Evolutionary conservation across 2,113 vertebrate genomes (phyloP), one percentile per base, ranked within the genome.

Genomic region (Eublepharis macularius): DNA sequence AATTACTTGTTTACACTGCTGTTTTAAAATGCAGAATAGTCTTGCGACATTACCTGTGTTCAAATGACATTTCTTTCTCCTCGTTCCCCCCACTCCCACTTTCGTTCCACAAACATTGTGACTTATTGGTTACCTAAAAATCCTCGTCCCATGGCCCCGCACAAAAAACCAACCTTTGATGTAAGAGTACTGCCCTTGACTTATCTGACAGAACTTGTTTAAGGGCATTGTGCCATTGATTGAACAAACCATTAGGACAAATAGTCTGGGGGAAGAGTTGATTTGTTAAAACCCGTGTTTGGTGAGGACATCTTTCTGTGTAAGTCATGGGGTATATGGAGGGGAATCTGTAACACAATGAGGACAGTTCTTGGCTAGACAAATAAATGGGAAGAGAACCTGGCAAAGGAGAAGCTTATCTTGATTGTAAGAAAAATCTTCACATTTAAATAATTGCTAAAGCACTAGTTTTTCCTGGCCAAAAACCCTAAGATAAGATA

Each of bases 201-300:
- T 92, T 1, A 0, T 34, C 77, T n/a, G 39, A 81, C 0, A 1
- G 84, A 76, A n/a, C 39, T 88, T 90, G 93, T 90, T 83, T n/a
- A 89, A 92, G 88, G 92, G 63, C 10, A 75, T 89, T 91, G 91
- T 83, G 69, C 90, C 87, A 72, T 36, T 90, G 92, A 73, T 83
- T 74, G 88, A 69, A 45, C 26, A 88, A 36, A 19, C 51, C 0
- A 3, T 87, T 78, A 83, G 82, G 88, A 16, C 93, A 96, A 96
- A 94, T 75, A 92, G 47, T 41, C 75, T 4, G 89, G 21, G 57
- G 51, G 21, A 0, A 0, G 69, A 6, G 13, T 21, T 70, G 60
- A 60, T 60, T 21, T 12, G 36, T 87, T 92, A 86, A 36, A 87
- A 60, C 0, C 72, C 72, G 87, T 88, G 93, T 86, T 82, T 76